phyloP scores from a whole-genome alignment of 2,888 invertebrate genomes.

The Eupithecia dodoneata region DNA sequence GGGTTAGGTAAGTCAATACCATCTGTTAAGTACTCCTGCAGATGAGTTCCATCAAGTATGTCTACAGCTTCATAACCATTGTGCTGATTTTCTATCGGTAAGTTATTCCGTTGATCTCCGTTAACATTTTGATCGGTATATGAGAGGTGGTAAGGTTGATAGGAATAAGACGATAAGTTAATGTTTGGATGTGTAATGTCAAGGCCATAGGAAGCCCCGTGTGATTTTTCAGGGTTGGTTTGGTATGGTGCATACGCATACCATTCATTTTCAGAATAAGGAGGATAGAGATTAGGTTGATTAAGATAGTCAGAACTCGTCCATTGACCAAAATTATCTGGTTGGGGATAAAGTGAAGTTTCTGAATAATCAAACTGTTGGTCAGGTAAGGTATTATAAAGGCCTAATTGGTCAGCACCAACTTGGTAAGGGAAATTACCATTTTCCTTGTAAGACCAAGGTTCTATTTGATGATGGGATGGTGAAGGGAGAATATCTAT shows the following conservation, averaged over 20 bases:
- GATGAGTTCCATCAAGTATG: neutral
- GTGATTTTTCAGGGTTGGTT: neutral
- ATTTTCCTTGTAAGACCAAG: neutral
- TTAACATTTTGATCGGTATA: neutral
- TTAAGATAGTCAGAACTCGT: neutral
- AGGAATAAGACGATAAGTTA: neutral
- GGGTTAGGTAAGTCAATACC: conserved; percentile 1
- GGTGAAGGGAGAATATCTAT: neutral
- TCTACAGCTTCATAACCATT: neutral
- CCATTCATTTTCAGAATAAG: neutral
- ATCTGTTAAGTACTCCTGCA: neutral
- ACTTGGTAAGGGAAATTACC: neutral
- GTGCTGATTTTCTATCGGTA: neutral
- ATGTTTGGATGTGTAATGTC: neutral
- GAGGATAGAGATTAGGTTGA: neutral
- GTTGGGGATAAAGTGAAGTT: neutral
- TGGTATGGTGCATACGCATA: neutral
- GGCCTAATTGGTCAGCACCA: neutral
- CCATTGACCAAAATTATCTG: neutral
- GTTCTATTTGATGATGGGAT: neutral
- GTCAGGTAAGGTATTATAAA: neutral
- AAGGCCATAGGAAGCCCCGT: neutral
- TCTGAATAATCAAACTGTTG: neutral
- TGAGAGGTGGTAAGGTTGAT: neutral
- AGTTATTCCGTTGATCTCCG: neutral